A percentile compares a stretch with the other conserved stretches of the same genome.
These are phyloP conservation scores for Electrona antarctica DNA, from an alignment of 2,113 vertebrate genomes.

Conservation along the genomic window DNA sequence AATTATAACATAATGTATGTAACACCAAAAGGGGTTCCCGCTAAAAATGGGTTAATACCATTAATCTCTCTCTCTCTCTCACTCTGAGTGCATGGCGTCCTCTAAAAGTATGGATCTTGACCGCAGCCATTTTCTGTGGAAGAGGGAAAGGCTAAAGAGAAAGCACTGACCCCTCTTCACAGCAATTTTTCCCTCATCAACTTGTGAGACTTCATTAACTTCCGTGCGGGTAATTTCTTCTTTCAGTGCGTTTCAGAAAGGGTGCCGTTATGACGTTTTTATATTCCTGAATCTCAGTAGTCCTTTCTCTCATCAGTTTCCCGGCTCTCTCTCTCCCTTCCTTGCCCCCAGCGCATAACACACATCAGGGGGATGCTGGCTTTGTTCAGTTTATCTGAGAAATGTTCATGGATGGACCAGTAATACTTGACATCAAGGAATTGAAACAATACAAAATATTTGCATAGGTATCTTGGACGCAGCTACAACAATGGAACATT, in stretches of 20 bases:
- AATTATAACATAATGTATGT: too few relatives aligned
- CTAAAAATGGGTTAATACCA: too few relatives aligned
- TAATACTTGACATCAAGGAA: too few relatives aligned
- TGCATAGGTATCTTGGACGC: too few relatives aligned
- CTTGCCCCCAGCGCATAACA: background rate
- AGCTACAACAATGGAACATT: too few relatives aligned
- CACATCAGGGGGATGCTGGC: background rate
- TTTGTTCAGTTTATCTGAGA: background rate
- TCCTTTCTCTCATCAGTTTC: constrained; percentile 4
- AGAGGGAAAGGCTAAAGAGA: constrained; percentile 80
- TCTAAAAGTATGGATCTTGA: constrained; percentile 80
- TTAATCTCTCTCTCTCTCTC: constrained; percentile 36
- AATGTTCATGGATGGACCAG: background rate
- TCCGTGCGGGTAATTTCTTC: constrained; percentile 74
- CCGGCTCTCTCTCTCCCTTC: background rate
- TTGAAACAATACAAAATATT: too few relatives aligned
- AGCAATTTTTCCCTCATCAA: constrained; percentile 82
- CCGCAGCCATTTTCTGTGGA: constrained; percentile 76
- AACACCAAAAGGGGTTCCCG: too few relatives aligned
- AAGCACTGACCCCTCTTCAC: constrained; percentile 79
- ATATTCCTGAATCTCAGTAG: too few relatives aligned
- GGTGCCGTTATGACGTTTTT: constrained; percentile 39
- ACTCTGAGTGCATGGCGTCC: constrained; percentile 69
- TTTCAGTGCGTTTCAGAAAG: constrained; percentile 56
- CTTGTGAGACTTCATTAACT: constrained; percentile 85